phyloP scores from a whole-genome alignment of 2,113 vertebrate species.

The Dromiciops gliroides region DNA sequence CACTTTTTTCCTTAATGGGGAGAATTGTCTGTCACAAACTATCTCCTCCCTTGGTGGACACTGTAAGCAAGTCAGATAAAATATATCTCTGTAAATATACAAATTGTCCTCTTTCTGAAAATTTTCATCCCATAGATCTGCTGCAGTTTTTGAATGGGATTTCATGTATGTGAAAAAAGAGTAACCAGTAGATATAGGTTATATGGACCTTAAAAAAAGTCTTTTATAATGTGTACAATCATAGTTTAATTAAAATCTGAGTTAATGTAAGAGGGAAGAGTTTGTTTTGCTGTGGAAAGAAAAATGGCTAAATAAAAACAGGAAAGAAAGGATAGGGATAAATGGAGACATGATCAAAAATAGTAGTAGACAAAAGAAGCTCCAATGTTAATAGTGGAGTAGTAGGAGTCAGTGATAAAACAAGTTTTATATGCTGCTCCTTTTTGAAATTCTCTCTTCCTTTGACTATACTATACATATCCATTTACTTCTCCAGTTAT shows the following conservation, averaged over 20 bases:
- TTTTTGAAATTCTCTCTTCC: neutral
- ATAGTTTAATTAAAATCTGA: neutral
- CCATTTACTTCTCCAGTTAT: neutral
- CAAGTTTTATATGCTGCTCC: neutral
- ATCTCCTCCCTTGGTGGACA: neutral
- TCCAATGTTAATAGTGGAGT: neutral
- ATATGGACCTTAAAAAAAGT: constrained; percentile 2
- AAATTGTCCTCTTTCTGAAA: neutral
- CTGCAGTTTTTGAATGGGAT: neutral
- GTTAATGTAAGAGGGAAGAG: neutral
- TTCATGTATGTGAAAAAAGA: neutral
- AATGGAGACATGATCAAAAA: too few relatives aligned
- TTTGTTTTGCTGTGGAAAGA: neutral
- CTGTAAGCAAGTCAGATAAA: neutral
- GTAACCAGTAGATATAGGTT: neutral
- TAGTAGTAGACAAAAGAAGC: too few relatives aligned
- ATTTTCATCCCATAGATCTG: neutral
- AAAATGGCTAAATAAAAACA: neutral
- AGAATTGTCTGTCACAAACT: neutral
- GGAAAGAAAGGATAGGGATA: neutral
- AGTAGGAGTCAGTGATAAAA: neutral
- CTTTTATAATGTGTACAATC: neutral
- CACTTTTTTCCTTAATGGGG: neutral
- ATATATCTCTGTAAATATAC: neutral
- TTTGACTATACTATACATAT: neutral